phyloP scores from a whole-genome alignment of 2,888 invertebrate species.

The Erynnis tages region DNA sequence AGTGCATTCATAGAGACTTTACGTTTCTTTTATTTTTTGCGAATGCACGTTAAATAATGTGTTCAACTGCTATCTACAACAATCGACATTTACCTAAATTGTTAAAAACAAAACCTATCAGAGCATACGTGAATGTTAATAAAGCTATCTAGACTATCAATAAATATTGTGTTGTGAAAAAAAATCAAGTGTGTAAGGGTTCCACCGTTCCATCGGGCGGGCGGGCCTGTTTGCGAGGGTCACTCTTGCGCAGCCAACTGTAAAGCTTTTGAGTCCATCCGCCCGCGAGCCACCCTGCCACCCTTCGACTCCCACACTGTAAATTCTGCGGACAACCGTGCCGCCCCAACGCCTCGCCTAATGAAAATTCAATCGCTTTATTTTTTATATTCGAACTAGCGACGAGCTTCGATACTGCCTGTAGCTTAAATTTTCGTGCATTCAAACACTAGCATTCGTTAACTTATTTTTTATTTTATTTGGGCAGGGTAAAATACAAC shows the following conservation, averaged over 20 bases:
- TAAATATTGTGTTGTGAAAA: conserved; percentile 39
- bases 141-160: conserved; percentile 12
- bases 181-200: conserved; percentile 45
- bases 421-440: too few relatives aligned
- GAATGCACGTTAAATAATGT: too few relatives aligned
- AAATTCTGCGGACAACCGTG: conserved; percentile 68
- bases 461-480: too few relatives aligned
- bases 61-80: too few relatives aligned
- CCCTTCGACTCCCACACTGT: conserved; percentile 44
- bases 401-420: conserved; percentile 37
- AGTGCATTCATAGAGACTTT: too few relatives aligned
- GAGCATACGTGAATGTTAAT: too few relatives aligned
- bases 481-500: too few relatives aligned
- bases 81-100: too few relatives aligned
- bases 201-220: conserved; percentile 64
- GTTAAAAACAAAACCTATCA: too few relatives aligned
- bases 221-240: conserved; percentile 75
- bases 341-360: conserved; percentile 77
- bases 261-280: conserved; percentile 78
- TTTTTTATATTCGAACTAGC: conserved; percentile 57
- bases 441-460: too few relatives aligned
- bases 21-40: too few relatives aligned
- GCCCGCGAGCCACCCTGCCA: conserved; percentile 53
- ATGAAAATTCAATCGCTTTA: conserved; percentile 76
- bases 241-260: conserved; percentile 79